These are phyloP conservation scores for Zeuzera pyrina DNA, from an alignment of 2,888 invertebrate species.

Conservation along the genomic window DNA sequence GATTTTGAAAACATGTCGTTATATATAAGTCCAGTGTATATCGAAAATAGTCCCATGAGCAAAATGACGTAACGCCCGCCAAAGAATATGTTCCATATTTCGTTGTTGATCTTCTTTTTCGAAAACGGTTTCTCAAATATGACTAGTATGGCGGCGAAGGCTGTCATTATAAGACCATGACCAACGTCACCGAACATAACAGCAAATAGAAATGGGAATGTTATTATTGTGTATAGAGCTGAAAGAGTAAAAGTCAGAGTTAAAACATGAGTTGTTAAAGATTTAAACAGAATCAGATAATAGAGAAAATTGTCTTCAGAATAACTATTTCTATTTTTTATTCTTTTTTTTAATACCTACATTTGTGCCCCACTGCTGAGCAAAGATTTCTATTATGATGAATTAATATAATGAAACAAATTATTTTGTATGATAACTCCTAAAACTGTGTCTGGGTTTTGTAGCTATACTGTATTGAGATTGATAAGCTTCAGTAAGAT, in stretches of 20 bases:
- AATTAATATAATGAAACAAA: too few relatives aligned
- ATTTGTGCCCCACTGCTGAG: too few relatives aligned
- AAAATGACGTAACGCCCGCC: conserved; percentile 82
- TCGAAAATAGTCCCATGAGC: conserved; percentile 81
- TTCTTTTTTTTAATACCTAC: too few relatives aligned
- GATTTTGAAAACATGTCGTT: conserved; percentile 83
- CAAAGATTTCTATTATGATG: too few relatives aligned
- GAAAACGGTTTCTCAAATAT: conserved; percentile 74
- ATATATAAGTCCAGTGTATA: conserved; percentile 83
- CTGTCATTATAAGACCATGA: conserved; percentile 79
- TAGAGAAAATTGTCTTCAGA: too few relatives aligned
- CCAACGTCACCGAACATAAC: conserved; percentile 87
- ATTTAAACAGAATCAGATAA: too few relatives aligned
- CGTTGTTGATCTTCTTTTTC: conserved; percentile 63
- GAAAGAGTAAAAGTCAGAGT: conserved; percentile 23
- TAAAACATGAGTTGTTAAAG: too few relatives aligned
- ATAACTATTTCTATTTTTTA: too few relatives aligned
- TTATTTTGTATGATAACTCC: too few relatives aligned
- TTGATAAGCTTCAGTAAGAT: too few relatives aligned
- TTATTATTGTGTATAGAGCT: conserved; percentile 81
- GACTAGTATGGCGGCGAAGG: conserved; percentile 77
- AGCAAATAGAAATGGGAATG: conserved; percentile 85
- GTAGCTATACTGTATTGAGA: too few relatives aligned
- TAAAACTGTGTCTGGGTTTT: too few relatives aligned
- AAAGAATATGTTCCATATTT: conserved; percentile 83